Base-by-base conservation (phyloP, 2,797 vertebrate genomes). In the Capromys pilorides region DNA sequence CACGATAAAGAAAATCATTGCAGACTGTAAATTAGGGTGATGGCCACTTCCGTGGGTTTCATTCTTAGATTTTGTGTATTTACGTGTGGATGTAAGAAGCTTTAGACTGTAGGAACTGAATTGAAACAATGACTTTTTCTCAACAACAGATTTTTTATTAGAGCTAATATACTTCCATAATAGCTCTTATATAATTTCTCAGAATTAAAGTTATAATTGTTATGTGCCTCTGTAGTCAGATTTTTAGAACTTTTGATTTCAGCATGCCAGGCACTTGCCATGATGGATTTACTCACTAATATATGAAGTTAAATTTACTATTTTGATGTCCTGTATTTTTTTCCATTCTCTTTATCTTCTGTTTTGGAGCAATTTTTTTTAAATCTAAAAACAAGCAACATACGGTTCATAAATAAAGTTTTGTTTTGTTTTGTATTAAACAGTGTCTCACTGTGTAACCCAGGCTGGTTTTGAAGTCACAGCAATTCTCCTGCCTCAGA, bases 301-400 rank as follows among this genome's bases (percentile, higher is more conserved):
- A 88, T 57, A 81, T 51, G 41, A 91, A 90, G 45, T 66, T 89
- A 28, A 86, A 81, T 78, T 93, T 88, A 84, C 22, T 69, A 84
- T 19, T 84, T 11, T 39, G n/a, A 54, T 19, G 45, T 5, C 6
- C 36, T 21, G 4, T 39, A 14, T 4, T 62, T 78, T 73, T 73
- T 28, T 11, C 21, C 4, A 14, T 88, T 6, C 81, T 88, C 28
- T 77, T 94, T 87, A 33, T 93, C 93, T 90, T 67, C 28, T 36
- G 88, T 59, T 96, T 90, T 82, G 36, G 18, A 88, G 61, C 7
- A 90, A 93, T 75, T 39, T 45, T 45, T 78, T 24, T 10, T 5
- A 83, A 59, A 92, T 39, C 5, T 77, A 13, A 86, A 89, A 33
- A 83, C 39, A 90, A 73, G 67, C 57, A 81, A 66, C n/a, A 94